phyloP scores from a whole-genome alignment of 1,140 invertebrate species.

The Calliopsis andreniformis region DNA sequence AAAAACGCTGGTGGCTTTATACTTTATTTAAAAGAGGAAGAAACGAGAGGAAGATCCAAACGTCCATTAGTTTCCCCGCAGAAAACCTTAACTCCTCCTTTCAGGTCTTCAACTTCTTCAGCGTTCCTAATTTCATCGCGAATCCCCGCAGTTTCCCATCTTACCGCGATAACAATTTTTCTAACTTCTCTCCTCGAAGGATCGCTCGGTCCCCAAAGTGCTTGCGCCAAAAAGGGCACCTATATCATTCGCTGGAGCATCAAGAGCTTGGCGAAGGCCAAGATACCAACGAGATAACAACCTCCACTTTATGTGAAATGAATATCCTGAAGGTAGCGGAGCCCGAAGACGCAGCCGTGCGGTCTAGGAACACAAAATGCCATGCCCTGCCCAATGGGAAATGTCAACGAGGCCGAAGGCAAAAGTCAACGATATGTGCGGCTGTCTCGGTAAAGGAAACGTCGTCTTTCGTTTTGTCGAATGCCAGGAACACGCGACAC shows the following conservation, averaged over 20 bases:
- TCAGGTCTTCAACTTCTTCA: no score
- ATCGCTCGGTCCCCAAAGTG: background rate
- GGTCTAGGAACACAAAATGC: slow-evolving; percentile 55
- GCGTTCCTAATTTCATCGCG: background rate
- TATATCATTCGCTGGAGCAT: background rate
- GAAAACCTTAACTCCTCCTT: no score
- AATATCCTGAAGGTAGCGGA: slow-evolving; percentile 16
- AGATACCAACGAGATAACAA: slow-evolving; percentile 11
- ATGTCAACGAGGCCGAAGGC: slow-evolving; percentile 61
- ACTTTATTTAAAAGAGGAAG: no score
- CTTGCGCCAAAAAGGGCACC: background rate
- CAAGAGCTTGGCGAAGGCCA: background rate
- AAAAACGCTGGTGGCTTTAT: no score
- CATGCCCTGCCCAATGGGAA: slow-evolving; percentile 49
- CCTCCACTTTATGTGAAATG: slow-evolving; percentile 12
- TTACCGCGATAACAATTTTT: background rate
- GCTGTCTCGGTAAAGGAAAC: slow-evolving; percentile 32
- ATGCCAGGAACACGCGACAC: slow-evolving; percentile 34
- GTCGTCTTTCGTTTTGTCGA: slow-evolving; percentile 59
- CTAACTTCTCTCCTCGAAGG: background rate
- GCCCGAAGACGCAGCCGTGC: slow-evolving; percentile 33
- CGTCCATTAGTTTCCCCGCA: no score
- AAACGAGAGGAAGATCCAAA: no score
- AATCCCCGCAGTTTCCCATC: background rate
- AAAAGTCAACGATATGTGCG: slow-evolving; percentile 53